These are phyloP conservation scores for Drosophila melanocephala DNA, from an alignment of 2,888 invertebrate species.

Conservation along the genomic window DNA sequence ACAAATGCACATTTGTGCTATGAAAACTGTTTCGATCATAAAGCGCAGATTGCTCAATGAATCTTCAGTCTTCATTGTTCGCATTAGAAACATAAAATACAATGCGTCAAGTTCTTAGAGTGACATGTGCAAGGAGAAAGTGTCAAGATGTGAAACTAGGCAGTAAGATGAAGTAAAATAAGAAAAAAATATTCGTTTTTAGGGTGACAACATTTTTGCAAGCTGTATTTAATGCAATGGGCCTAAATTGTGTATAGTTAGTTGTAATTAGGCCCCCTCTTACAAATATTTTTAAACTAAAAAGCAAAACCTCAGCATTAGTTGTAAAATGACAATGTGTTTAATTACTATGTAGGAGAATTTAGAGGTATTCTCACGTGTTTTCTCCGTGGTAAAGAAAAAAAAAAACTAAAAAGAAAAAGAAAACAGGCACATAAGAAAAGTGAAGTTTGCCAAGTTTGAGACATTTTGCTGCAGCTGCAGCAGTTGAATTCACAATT, in stretches of 20 bases:
- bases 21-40: slow-evolving; percentile 18
- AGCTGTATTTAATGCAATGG: slow-evolving; percentile 2
- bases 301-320: slow-evolving; percentile 16
- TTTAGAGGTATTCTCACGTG: slow-evolving; percentile 54
- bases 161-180: slow-evolving; percentile 3
- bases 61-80: slow-evolving; percentile 12
- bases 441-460: slow-evolving; percentile 24
- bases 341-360: slow-evolving; percentile 55
- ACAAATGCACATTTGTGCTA: slow-evolving; percentile 2
- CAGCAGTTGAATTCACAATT: slow-evolving; percentile 32
- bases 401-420: slow-evolving; percentile 13
- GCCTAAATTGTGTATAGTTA: neutral
- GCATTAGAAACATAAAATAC: slow-evolving; percentile 9
- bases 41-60: slow-evolving; percentile 25
- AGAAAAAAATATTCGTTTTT: neutral
- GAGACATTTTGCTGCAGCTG: slow-evolving; percentile 15
- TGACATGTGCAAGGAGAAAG: slow-evolving; percentile 43
- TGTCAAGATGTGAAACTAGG: slow-evolving; percentile 19
- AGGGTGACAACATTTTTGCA: neutral
- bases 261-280: neutral
- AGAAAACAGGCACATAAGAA: slow-evolving; percentile 34
- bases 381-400: slow-evolving; percentile 38
- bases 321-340: slow-evolving; percentile 33
- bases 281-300: slow-evolving; percentile 1
- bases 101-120: slow-evolving; percentile 34